Conservation (phyloP, 1,140 invertebrate species). For the Drosophila kohkoa region DNA sequence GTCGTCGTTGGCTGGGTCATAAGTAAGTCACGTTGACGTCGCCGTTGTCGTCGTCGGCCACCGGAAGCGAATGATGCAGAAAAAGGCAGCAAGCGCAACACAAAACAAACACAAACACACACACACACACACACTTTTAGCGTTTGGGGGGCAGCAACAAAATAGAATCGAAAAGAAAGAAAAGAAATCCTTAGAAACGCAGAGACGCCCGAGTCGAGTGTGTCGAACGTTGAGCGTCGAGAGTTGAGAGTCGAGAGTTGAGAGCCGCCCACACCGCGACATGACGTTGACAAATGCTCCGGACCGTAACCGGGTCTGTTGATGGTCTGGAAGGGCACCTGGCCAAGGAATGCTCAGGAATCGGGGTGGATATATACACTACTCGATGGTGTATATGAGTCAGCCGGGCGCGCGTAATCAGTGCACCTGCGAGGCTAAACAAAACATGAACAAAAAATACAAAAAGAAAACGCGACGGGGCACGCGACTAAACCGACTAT, state of each 20-base stretch:
- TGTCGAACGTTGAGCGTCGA: slow-evolving; percentile 19
- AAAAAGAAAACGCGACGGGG: slow-evolving; percentile 20
- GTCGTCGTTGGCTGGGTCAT: slow-evolving; percentile 3
- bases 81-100: slow-evolving; percentile 53
- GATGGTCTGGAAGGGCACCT: not conserved
- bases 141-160: not conserved
- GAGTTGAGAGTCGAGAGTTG: slow-evolving; percentile 37
- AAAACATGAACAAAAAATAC: too few species aligned
- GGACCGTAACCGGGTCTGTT: slow-evolving; percentile 36
- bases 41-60: slow-evolving; percentile 23
- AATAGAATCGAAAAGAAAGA: slow-evolving; percentile 42
- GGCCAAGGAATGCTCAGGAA: slow-evolving; percentile 7
- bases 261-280: slow-evolving; percentile 47
- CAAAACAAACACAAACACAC: slow-evolving; percentile 18
- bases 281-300: slow-evolving; percentile 79
- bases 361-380: not conserved
- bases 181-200: slow-evolving; percentile 61
- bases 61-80: slow-evolving; percentile 80
- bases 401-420: slow-evolving; percentile 69
- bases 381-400: slow-evolving; percentile 51
- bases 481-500: slow-evolving; percentile 63
- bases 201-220: slow-evolving; percentile 18
- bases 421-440: slow-evolving; percentile 62
- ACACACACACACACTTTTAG: not conserved
- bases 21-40: slow-evolving; percentile 74